These are phyloP conservation scores for Heteromurus nitidus DNA, from an alignment of 2,888 invertebrate species.

Conservation along the genomic window DNA sequence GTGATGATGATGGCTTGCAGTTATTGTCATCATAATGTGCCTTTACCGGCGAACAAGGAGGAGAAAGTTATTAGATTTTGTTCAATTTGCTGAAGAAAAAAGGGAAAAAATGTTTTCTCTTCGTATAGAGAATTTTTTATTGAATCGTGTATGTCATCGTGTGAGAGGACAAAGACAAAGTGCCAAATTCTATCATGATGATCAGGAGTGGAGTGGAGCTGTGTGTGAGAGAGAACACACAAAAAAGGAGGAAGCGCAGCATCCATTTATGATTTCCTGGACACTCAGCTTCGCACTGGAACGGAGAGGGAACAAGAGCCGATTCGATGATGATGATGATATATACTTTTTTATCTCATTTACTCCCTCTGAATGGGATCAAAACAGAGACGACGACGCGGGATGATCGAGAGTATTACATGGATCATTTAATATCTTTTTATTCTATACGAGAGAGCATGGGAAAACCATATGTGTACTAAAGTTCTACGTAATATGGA, in stretches of 20 bases:
- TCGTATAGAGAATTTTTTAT: not conserved
- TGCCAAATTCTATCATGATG: slow-evolving; percentile 56
- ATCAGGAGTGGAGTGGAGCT: slow-evolving; percentile 23
- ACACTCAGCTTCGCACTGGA: slow-evolving; percentile 17
- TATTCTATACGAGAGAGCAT: not conserved
- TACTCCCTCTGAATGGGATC: slow-evolving; percentile 29
- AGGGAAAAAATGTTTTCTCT: slow-evolving; percentile 30
- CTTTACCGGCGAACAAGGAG: slow-evolving; percentile 45
- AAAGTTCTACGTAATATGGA: too few species aligned
- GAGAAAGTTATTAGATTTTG: slow-evolving; percentile 70
- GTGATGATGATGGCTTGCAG: slow-evolving; percentile 59
- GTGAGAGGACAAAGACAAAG: slow-evolving; percentile 58
- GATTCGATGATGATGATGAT: slow-evolving; percentile 44
- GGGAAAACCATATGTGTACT: too few species aligned
- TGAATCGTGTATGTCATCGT: not conserved
- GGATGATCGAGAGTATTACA: slow-evolving; percentile 33
- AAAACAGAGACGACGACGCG: slow-evolving; percentile 20
- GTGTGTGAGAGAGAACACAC: slow-evolving; percentile 15
- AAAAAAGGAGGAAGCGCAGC: slow-evolving; percentile 46
- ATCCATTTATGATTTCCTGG: slow-evolving; percentile 52
- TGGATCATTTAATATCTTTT: slow-evolving; percentile 50
- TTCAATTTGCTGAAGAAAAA: slow-evolving; percentile 62
- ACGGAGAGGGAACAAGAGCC: slow-evolving; percentile 1
- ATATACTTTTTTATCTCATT: slow-evolving; percentile 62
- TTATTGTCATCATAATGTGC: slow-evolving; percentile 65